Conservation (phyloP, 2,797 vertebrate genomes). For the Melanotaenia nigrans region DNA sequence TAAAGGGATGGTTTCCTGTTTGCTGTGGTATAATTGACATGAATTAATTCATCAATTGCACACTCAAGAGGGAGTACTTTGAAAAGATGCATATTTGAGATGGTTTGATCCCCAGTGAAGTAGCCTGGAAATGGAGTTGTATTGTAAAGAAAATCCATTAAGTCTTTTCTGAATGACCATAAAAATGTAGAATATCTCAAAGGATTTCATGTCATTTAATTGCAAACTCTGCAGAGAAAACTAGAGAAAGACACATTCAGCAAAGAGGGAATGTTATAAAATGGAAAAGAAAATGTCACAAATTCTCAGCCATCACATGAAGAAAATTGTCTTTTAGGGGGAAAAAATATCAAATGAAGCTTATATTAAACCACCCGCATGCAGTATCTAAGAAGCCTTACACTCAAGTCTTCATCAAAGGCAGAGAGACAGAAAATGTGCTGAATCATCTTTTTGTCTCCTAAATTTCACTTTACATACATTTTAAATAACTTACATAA, state of each 20-base stretch:
- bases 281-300: constrained; percentile 6
- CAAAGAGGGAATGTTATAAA: constrained; percentile 22
- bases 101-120: constrained; percentile 26
- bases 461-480: constrained; percentile 26
- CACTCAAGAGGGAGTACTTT: constrained; percentile 34
- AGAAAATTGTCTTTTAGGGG: constrained; percentile 19
- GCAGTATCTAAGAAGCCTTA: constrained; percentile 20
- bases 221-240: constrained; percentile 8
- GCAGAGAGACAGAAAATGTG: constrained; percentile 2
- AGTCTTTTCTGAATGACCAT: constrained; percentile 21
- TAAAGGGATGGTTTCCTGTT: constrained; percentile 47
- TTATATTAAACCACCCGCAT: constrained; percentile 27
- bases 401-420: constrained; percentile 38
- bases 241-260: constrained; percentile 13
- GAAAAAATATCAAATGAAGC: constrained; percentile 22
- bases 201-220: constrained; percentile 3
- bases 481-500: constrained; percentile 38
- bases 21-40: constrained; percentile 57
- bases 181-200: constrained; percentile 14
- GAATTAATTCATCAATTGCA: constrained; percentile 62
- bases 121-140: constrained; percentile 13
- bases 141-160: constrained; percentile 10
- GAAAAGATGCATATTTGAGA: constrained; percentile 24
- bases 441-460: constrained; percentile 28
- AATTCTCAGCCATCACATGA: constrained; percentile 17